Percentiles rank a stretch among this genome's conserved stretches.
These are phyloP conservation scores for Sorex fumeus DNA, from an alignment of 2,113 vertebrate species.

Conservation along the genomic window DNA sequence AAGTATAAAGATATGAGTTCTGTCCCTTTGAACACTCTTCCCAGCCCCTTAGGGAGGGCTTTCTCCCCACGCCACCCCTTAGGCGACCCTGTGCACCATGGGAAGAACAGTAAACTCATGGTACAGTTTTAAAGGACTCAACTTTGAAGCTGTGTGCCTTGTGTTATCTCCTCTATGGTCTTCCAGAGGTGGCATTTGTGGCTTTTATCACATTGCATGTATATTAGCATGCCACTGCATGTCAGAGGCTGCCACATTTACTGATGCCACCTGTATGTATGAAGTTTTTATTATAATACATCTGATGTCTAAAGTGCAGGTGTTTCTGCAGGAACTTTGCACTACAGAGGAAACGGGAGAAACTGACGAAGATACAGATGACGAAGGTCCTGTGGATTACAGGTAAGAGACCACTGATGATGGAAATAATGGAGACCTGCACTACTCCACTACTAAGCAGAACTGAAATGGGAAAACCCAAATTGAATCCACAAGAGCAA, in stretches of 20 bases:
- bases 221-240: background rate
- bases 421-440: background rate
- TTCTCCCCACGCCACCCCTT: no score
- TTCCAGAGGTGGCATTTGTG: background rate
- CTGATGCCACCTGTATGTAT: background rate
- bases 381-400: background rate
- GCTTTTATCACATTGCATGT: background rate
- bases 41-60: no score
- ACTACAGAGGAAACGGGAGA: no score
- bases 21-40: no score
- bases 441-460: background rate
- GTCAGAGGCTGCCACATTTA: background rate
- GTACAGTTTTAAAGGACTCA: no score
- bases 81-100: no score
- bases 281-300: background rate
- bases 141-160: no score
- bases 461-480: background rate
- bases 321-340: background rate
- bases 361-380: no score
- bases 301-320: background rate
- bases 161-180: no score
- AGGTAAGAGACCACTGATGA: background rate
- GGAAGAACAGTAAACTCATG: no score
- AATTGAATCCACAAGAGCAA: no score
- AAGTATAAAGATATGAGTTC: no score